Percentiles rank a stretch among this genome's conserved stretches.
Evolutionary conservation across 2,797 vertebrate species (phyloP).

Genomic region (Hypotaenidia okinawae): DNA sequence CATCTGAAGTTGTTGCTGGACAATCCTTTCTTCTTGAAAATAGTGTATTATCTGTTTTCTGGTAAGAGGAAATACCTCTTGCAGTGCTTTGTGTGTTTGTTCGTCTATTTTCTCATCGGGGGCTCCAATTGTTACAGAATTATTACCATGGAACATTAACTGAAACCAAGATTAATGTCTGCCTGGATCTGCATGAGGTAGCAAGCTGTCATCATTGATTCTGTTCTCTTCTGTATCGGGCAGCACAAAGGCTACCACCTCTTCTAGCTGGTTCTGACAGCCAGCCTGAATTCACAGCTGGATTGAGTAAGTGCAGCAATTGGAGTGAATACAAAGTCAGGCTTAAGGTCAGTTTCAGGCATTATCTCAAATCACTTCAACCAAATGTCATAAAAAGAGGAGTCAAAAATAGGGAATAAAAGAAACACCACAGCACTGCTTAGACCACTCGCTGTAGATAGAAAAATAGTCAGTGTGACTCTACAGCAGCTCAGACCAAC

Average conservation of each 20-base stretch:
- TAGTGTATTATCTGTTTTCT: background rate
- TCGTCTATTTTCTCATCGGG: background rate
- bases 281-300: background rate
- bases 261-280: background rate
- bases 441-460: background rate
- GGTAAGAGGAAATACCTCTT: background rate
- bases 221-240: background rate
- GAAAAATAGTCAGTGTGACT: background rate
- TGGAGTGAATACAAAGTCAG: background rate
- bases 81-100: background rate
- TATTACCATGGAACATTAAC: background rate
- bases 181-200: background rate
- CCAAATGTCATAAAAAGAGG: background rate
- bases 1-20: background rate
- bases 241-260: background rate
- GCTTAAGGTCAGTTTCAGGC: background rate
- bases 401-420: background rate
- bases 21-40: background rate
- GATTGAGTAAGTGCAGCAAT: background rate
- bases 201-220: background rate
- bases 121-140: background rate
- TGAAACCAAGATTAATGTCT: background rate
- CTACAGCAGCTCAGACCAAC: background rate
- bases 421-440: background rate
- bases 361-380: background rate